phyloP scores from a whole-genome alignment of 2,113 vertebrate species.

The Nesogale talazaci region DNA sequence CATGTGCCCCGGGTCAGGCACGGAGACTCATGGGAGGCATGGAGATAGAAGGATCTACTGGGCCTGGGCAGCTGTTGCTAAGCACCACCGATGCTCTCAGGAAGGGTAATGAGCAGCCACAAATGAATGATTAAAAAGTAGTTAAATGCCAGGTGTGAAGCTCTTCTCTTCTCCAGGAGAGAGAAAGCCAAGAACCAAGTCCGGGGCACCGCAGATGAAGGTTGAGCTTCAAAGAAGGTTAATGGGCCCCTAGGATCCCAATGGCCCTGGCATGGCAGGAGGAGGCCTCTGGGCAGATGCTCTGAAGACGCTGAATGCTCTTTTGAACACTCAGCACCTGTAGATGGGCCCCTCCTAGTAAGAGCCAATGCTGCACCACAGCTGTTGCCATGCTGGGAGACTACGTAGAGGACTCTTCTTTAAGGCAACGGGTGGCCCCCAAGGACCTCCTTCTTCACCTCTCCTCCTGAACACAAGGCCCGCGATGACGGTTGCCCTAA shows the following conservation, averaged over 20 bases:
- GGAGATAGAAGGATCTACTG: accelerated
- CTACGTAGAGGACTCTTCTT: neutral
- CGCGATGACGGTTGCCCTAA: neutral
- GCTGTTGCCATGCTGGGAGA: neutral
- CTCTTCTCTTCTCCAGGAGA: neutral
- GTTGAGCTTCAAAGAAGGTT: neutral
- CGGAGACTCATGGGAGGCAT: neutral
- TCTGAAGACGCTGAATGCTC: neutral
- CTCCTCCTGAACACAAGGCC: too few species aligned
- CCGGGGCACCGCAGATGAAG: neutral
- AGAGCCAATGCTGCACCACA: neutral
- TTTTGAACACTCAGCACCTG: neutral
- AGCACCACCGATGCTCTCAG: neutral
- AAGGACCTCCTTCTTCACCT: too few species aligned
- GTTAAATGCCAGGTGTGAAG: neutral
- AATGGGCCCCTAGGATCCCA: neutral
- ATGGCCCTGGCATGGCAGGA: neutral
- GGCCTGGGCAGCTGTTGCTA: neutral
- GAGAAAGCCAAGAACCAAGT: neutral
- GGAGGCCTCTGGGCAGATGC: neutral
- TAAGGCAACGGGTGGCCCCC: neutral
- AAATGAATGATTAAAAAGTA: neutral
- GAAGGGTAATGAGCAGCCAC: neutral
- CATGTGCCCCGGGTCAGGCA: accelerated
- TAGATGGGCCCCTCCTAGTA: neutral